Evolutionary conservation across 2,888 invertebrate species (phyloP).

Genomic region (Proisotoma minuta): DNA sequence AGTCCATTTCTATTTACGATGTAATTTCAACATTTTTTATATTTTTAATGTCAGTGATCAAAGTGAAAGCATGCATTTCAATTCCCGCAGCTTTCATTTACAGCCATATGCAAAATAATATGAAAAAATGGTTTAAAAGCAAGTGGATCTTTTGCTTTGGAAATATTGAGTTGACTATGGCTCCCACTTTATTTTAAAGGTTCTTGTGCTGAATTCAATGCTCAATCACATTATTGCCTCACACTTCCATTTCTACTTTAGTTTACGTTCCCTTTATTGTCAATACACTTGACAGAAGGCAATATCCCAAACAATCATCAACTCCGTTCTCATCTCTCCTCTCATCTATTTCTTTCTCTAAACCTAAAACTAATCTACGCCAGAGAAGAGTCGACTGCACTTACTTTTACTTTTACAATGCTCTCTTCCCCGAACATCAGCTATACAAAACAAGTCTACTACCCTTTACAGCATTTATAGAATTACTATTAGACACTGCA

Average conservation of each 20-base stretch:
- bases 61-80: too few species aligned
- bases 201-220: background rate
- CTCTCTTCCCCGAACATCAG: too few species aligned
- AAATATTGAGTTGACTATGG: too few species aligned
- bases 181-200: background rate
- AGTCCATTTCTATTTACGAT: too few species aligned
- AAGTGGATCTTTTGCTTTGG: too few species aligned
- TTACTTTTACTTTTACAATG: too few species aligned
- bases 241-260: conserved; percentile 18
- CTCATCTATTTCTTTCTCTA: background rate
- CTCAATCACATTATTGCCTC: conserved; percentile 18
- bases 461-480: background rate
- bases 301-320: conserved; percentile 20
- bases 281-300: conserved; percentile 17
- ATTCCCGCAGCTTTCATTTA: too few species aligned
- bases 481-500: background rate
- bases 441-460: background rate
- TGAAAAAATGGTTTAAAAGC: too few species aligned
- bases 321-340: background rate
- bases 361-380: background rate
- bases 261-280: conserved; percentile 13
- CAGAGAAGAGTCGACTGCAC: background rate
- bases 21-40: too few species aligned
- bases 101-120: too few species aligned
- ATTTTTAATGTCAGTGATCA: too few species aligned